These are phyloP conservation scores for Pseudolycoriella hygida DNA, from an alignment of 2,888 invertebrate genomes.

Conservation along the genomic window DNA sequence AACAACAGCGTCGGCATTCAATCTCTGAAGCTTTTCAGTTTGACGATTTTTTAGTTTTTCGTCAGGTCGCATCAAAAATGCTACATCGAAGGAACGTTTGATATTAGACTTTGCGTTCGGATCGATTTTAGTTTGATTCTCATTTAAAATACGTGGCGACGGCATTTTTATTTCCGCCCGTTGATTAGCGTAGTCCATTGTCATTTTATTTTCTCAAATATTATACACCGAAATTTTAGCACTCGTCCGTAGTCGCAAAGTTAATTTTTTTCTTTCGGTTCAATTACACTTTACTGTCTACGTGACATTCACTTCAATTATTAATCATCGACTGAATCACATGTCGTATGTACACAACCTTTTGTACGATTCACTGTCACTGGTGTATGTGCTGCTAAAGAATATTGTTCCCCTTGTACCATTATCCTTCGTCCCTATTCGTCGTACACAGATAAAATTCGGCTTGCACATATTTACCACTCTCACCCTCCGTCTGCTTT, in stretches of 20 bases:
- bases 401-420: not conserved
- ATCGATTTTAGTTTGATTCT: conserved; percentile 28
- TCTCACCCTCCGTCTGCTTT: not conserved
- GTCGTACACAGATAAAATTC: not conserved
- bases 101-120: conserved; percentile 28
- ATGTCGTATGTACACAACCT: not conserved
- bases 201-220: conserved; percentile 32
- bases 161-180: conserved; percentile 31
- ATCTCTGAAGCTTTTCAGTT: conserved; percentile 31
- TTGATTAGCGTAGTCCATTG: conserved; percentile 42
- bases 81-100: conserved; percentile 82
- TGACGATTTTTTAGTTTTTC: conserved; percentile 53
- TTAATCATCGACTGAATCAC: not conserved
- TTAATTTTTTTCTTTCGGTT: too few species aligned
- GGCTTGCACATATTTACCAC: too few species aligned
- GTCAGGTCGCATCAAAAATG: conserved; percentile 76
- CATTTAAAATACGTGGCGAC: conserved; percentile 24
- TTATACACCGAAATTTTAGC: not conserved
- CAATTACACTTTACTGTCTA: not conserved
- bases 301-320: not conserved
- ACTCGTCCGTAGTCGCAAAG: not conserved
- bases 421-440: not conserved
- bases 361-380: not conserved
- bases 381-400: not conserved
- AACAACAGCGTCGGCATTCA: conserved; percentile 26